These are phyloP conservation scores for Rhadinocentrus ornatus DNA, from an alignment of 2,797 vertebrate genomes.

Conservation along the genomic window DNA sequence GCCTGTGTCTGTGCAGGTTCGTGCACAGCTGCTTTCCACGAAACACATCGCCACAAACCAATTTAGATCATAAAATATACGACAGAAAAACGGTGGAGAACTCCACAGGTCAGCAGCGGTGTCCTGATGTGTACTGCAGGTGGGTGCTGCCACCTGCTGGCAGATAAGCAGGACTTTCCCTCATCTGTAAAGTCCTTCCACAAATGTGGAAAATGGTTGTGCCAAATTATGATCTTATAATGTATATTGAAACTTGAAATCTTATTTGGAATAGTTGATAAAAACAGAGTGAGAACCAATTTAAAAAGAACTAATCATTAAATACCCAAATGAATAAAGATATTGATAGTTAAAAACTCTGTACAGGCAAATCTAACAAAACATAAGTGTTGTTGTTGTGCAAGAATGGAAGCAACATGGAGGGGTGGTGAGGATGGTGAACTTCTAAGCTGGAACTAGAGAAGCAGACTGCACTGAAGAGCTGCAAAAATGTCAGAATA, in stretches of 20 bases:
- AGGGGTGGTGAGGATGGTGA: background rate
- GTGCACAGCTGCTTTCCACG: background rate
- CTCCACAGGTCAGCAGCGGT: background rate
- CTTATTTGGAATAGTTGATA: background rate
- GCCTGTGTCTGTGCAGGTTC: background rate
- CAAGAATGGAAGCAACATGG: background rate
- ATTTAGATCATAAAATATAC: background rate
- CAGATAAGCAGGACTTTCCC: background rate
- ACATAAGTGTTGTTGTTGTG: background rate
- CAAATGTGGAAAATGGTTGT: background rate
- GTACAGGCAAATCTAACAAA: background rate
- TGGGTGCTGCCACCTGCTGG: conserved; percentile 52
- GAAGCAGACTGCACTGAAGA: background rate
- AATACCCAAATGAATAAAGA: background rate
- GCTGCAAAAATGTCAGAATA: background rate
- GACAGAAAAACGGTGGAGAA: background rate
- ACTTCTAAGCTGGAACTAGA: background rate
- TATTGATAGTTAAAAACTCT: background rate
- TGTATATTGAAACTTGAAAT: background rate
- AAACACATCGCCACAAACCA: background rate
- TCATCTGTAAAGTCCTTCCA: background rate
- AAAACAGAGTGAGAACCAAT: background rate
- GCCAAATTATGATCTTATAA: background rate
- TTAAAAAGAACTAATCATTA: background rate
- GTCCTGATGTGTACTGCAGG: background rate